Conservation (phyloP, 2,888 invertebrate species). For the Chrysolina haemoptera region DNA sequence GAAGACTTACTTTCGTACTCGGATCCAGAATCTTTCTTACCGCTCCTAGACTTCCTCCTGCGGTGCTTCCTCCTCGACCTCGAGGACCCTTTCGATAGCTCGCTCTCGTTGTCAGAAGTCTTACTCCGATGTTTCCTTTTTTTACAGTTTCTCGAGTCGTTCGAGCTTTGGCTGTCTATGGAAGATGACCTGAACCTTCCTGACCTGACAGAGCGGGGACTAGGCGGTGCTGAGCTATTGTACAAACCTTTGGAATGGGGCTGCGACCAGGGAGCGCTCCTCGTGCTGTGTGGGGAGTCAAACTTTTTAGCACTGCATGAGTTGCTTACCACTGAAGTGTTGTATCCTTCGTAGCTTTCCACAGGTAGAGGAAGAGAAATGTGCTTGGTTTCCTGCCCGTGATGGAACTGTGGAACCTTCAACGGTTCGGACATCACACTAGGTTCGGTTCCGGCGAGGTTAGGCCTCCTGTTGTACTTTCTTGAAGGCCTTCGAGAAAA, state of each 20-base stretch:
- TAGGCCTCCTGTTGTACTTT: conserved; percentile 76
- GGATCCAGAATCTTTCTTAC: conserved; percentile 81
- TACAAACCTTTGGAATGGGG: conserved; percentile 82
- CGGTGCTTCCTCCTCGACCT: conserved; percentile 84
- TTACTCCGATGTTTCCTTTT: conserved; percentile 85
- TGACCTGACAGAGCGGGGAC: conserved; percentile 87
- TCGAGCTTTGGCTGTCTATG: conserved; percentile 92
- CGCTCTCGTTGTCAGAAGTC: conserved; percentile 92
- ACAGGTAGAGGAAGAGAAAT: conserved; percentile 75
- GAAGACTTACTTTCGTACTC: conserved; percentile 77
- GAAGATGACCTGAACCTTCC: conserved; percentile 83
- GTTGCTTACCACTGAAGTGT: conserved; percentile 37
- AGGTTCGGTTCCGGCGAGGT: conserved; percentile 72
- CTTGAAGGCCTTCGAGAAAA: conserved; percentile 78
- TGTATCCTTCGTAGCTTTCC: conserved; percentile 68
- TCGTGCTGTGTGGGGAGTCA: conserved; percentile 85
- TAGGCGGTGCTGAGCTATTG: conserved; percentile 73
- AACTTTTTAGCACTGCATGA: conserved; percentile 66
- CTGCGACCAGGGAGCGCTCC: conserved; percentile 86
- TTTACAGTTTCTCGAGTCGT: conserved; percentile 85
- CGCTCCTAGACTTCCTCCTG: conserved; percentile 82
- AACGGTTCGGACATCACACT: conserved; percentile 42
- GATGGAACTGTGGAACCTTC: conserved; percentile 46
- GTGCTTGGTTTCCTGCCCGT: conserved; percentile 70
- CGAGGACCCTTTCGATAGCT: conserved; percentile 88